These are phyloP conservation scores for Pagrus major DNA, from an alignment of 2,113 vertebrate genomes.

Conservation along the genomic window DNA sequence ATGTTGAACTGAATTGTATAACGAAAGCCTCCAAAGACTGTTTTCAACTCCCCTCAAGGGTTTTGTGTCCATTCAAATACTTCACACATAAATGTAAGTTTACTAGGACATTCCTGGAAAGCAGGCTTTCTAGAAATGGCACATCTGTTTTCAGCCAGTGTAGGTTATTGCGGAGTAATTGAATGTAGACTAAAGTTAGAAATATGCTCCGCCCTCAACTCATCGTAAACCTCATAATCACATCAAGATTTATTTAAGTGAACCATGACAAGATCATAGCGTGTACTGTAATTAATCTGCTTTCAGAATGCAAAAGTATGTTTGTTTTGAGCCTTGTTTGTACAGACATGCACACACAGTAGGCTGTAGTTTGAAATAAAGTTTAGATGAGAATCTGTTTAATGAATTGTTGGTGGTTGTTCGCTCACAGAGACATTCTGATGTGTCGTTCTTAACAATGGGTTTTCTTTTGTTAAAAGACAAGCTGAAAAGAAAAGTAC, in stretches of 20 bases:
- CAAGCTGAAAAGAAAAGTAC: background rate
- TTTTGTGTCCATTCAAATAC: background rate
- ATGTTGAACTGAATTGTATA: background rate
- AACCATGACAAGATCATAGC: background rate
- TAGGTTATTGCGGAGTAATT: slow-evolving; percentile 22
- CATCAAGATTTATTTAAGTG: slow-evolving; percentile 14
- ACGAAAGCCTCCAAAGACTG: background rate
- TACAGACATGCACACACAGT: background rate
- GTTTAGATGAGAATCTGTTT: background rate
- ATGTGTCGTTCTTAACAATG: slow-evolving; percentile 21
- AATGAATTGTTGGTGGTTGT: background rate
- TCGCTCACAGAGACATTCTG: background rate
- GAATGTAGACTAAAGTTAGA: slow-evolving; percentile 7
- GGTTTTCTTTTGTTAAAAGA: slow-evolving; percentile 4
- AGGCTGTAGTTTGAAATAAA: background rate
- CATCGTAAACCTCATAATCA: background rate
- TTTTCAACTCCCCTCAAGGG: background rate
- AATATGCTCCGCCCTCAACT: background rate
- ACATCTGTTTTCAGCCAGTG: slow-evolving; percentile 32
- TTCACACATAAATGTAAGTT: background rate
- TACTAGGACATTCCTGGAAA: slow-evolving; percentile 27
- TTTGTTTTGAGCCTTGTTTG: background rate
- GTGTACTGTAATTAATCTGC: background rate
- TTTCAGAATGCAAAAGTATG: background rate
- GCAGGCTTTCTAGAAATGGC: slow-evolving; percentile 44